Percentiles rank a stretch among this genome's conserved stretches.
Evolutionary conservation across 2,113 vertebrate species (phyloP).

Genomic region (Nettapus auritus): DNA sequence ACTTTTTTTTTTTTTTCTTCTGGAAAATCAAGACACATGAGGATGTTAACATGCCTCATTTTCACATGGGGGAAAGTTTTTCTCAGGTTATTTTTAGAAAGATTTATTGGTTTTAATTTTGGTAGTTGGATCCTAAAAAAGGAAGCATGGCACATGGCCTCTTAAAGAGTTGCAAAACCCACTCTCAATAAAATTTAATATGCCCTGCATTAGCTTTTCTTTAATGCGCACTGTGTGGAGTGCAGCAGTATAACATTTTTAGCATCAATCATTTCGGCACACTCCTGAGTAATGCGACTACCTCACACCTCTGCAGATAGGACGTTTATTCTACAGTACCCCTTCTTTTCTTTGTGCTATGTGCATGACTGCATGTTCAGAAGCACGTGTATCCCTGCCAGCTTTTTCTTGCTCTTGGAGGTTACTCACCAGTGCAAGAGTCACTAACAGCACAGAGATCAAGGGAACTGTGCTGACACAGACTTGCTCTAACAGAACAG

Average conservation of each 20-base stretch:
- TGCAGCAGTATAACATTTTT: constrained; percentile 22
- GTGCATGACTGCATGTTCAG: neutral
- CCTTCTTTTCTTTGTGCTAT: neutral
- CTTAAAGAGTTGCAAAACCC: constrained; percentile 65
- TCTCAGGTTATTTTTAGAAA: constrained; percentile 66
- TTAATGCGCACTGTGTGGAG: constrained; percentile 48
- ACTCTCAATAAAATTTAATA: constrained; percentile 65
- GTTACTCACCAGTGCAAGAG: neutral
- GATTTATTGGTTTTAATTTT: constrained; percentile 69
- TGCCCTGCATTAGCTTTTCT: constrained; percentile 53
- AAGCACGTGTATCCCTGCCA: neutral
- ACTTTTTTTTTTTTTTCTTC: neutral
- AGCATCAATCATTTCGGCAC: constrained; percentile 48
- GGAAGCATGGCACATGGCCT: constrained; percentile 61
- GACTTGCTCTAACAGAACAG: neutral
- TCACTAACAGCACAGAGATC: neutral
- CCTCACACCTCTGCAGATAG: constrained; percentile 42
- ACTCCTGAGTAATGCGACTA: neutral
- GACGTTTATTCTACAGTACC: neutral
- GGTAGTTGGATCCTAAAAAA: constrained; percentile 55
- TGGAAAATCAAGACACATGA: constrained; percentile 34
- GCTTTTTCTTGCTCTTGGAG: neutral
- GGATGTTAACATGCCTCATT: constrained; percentile 47
- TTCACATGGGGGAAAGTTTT: constrained; percentile 47
- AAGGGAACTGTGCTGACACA: neutral